Evolutionary conservation across 2,888 invertebrate species (phyloP).

Genomic region (Tupiocoris notatus): DNA sequence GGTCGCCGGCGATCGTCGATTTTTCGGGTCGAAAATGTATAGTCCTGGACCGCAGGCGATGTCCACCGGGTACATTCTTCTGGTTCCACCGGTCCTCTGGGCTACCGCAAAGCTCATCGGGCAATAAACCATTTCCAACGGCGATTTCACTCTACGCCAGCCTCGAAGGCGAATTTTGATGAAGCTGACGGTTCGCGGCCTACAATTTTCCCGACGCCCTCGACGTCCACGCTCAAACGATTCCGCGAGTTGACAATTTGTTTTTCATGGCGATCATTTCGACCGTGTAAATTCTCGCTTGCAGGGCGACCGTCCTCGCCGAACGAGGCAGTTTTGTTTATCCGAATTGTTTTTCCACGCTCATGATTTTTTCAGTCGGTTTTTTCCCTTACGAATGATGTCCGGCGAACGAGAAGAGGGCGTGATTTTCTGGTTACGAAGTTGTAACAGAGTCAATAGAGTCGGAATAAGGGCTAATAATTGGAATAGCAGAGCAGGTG

Average conservation of each 20-base stretch:
- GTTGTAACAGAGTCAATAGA: no score
- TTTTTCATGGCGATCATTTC: neutral
- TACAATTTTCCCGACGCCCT: neutral
- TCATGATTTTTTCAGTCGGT: no score
- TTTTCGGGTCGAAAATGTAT: constrained; percentile 18
- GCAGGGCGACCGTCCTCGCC: no score
- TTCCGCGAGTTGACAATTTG: neutral
- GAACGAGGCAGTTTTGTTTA: no score
- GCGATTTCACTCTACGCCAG: neutral
- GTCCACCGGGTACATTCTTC: neutral
- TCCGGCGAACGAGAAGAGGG: no score
- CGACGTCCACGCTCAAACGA: neutral
- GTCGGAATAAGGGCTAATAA: no score
- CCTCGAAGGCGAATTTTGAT: neutral
- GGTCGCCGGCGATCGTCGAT: constrained; percentile 19
- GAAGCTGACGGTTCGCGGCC: neutral
- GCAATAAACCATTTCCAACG: constrained; percentile 8
- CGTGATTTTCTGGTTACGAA: no score
- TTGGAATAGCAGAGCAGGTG: no score
- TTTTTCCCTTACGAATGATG: no score
- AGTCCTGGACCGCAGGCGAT: constrained; percentile 1
- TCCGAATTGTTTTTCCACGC: no score
- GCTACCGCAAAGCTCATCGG: constrained; percentile 9
- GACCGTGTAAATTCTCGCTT: neutral
- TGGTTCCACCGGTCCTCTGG: no score